Base-by-base conservation (phyloP, 2,888 invertebrate species). In the Thera obeliscata region DNA sequence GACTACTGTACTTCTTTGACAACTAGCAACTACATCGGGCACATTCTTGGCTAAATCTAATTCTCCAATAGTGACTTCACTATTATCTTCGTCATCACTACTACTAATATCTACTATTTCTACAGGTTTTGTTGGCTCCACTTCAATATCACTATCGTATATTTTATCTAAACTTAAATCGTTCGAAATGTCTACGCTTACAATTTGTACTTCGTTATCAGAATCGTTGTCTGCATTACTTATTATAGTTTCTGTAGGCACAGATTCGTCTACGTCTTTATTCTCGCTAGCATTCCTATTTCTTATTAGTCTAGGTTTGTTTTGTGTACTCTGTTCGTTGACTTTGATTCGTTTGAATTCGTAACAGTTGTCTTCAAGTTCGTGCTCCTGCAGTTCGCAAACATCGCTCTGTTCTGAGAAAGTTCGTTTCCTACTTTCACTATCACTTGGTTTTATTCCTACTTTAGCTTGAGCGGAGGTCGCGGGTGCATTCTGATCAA, bases 1-100 rank as follows among this genome's bases (percentile, higher is more conserved):
- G 38, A 76, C 82, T 22, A 22, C 22, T 0, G 55, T 56, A 35
- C 76, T 84, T 71, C 84, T 87, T 6, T 84, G 88, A 81, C 93
- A 92, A 67, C 93, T 93, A 2, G 91, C 93, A 0, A 92, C 92
- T 0, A 92, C 88, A 64, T 93, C 93, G 0, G 92, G 92, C n/a
- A 92, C 88, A 65, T 87, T 91, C 61, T 87, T 89, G 33, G 78
- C 82, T 64, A 90, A 80, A 67, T 85, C 87, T 56, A 56, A 56
- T 43, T 56, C 56, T 41, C 7, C 38, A 72, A 77, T 75, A 0
- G 80, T 80, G 0, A 87, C 80, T 49, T 87, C 88, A 72, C 74
- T 76, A 8, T 88, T 88, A 0, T 89, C 90, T 22, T 71, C 75
- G 11, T 91, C 90, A 33, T 90, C 91, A 67, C 92, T 91, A 55